A percentile compares a stretch with the other conserved stretches of the same genome.
Conservation (phyloP, 2,888 invertebrate species). For the Oegoconia quadripuncta region DNA sequence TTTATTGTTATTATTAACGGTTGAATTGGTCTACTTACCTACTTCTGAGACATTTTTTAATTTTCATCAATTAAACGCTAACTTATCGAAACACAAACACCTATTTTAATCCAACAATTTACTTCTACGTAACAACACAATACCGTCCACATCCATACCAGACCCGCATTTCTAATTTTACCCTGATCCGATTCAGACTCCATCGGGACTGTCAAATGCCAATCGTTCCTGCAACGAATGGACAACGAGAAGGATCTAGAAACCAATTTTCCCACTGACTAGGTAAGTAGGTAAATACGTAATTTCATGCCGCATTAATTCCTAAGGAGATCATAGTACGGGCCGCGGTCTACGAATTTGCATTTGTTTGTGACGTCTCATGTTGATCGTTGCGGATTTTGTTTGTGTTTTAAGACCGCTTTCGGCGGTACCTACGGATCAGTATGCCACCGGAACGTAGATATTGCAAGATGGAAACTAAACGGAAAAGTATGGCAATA, state of each 20-base stretch:
- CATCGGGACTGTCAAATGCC: constrained; percentile 52
- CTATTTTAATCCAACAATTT: no score
- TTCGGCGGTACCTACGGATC: no score
- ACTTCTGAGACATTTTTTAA: no score
- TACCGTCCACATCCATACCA: no score
- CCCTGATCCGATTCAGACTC: constrained; percentile 9
- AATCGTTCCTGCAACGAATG: constrained; percentile 53
- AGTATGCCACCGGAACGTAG: background rate
- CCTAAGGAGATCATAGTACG: constrained; percentile 24
- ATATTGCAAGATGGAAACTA: background rate
- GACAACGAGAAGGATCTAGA: constrained; percentile 53
- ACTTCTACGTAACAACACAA: no score
- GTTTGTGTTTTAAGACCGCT: background rate
- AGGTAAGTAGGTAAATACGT: constrained; percentile 73
- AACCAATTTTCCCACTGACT: constrained; percentile 72
- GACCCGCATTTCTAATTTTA: no score
- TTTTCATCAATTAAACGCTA: no score
- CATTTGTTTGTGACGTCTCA: constrained; percentile 17
- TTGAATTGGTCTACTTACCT: no score
- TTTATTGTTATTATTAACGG: no score
- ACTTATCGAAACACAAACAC: no score
- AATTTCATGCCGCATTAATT: constrained; percentile 71
- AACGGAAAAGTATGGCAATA: no score
- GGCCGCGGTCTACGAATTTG: constrained; percentile 15
- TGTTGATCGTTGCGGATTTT: constrained; percentile 1